A percentile compares a stretch with the other conserved stretches of the same genome.
phyloP scores from a whole-genome alignment of 1,140 invertebrate genomes.

The Drosophila cardini region DNA sequence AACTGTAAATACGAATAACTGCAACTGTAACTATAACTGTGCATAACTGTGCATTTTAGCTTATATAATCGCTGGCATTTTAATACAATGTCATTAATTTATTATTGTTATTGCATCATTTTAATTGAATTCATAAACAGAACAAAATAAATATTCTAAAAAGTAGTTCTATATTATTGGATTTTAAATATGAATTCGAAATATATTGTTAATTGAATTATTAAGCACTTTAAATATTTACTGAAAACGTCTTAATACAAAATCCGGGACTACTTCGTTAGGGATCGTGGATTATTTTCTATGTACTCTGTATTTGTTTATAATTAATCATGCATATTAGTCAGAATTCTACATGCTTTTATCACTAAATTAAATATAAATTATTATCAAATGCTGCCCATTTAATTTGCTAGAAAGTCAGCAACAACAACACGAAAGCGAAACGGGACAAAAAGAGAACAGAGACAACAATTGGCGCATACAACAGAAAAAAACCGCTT shows the following conservation, averaged over 20 bases:
- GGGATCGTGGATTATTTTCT: no score
- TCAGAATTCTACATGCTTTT: slow-evolving; percentile 49
- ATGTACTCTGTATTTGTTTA: not conserved
- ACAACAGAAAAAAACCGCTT: slow-evolving; percentile 68
- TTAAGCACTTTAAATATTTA: no score
- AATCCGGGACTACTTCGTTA: no score
- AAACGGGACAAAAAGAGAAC: slow-evolving; percentile 10
- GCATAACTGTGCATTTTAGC: not conserved
- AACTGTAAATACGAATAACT: slow-evolving; percentile 8
- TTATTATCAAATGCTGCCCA: slow-evolving; percentile 72
- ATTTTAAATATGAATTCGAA: no score
- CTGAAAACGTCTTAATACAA: no score
- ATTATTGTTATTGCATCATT: not conserved
- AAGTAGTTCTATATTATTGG: no score
- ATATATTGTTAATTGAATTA: no score
- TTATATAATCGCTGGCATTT: slow-evolving; percentile 5
- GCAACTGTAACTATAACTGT: not conserved
- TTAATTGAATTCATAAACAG: not conserved
- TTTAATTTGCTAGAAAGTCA: slow-evolving; percentile 57
- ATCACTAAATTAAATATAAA: slow-evolving; percentile 74
- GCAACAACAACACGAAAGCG: slow-evolving; percentile 38
- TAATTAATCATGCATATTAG: slow-evolving; percentile 19
- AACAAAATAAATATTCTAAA: no score
- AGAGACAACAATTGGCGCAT: slow-evolving; percentile 45
- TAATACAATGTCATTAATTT: not conserved